Evolutionary conservation across 2,888 invertebrate species (phyloP).

Genomic region (Phragmatobia fuliginosa): DNA sequence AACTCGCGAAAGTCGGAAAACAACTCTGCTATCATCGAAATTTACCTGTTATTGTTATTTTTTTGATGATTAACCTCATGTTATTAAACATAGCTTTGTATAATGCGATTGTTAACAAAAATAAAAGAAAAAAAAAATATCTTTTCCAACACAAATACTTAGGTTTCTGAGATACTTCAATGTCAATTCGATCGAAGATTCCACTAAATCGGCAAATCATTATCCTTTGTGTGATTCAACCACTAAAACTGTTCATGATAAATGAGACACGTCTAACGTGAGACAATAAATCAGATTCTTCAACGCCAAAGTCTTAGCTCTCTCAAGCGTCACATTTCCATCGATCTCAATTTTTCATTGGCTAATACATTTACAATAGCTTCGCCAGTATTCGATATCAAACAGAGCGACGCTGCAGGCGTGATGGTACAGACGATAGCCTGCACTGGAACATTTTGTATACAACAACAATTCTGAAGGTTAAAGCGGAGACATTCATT

Average conservation of each 20-base stretch:
- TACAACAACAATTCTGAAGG: slow-evolving; percentile 54
- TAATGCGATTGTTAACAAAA: too few relatives aligned
- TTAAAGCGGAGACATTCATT: slow-evolving; percentile 64
- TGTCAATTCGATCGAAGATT: slow-evolving; percentile 71
- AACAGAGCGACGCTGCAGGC: slow-evolving; percentile 45
- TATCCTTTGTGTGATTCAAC: slow-evolving; percentile 71
- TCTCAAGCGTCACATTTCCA: slow-evolving; percentile 52
- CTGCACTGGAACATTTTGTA: slow-evolving; percentile 55
- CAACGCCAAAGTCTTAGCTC: slow-evolving; percentile 56
- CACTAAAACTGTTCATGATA: slow-evolving; percentile 75
- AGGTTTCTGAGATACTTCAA: slow-evolving; percentile 52
- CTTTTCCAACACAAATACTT: slow-evolving; percentile 24
- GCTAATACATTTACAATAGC: slow-evolving; percentile 37
- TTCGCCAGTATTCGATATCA: slow-evolving; percentile 45
- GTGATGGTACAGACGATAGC: slow-evolving; percentile 41
- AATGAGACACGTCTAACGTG: slow-evolving; percentile 74
- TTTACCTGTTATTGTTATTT: background rate
- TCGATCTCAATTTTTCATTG: slow-evolving; percentile 51
- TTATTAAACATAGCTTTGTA: background rate
- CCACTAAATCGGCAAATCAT: slow-evolving; percentile 67
- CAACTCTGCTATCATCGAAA: background rate
- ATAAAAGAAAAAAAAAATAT: background rate
- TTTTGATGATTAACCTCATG: background rate
- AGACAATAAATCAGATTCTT: slow-evolving; percentile 73
- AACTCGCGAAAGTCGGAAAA: too few relatives aligned